These are phyloP conservation scores for Drosophila pseudoobscura DNA, from an alignment of 1,140 invertebrate genomes.

Conservation along the genomic window DNA sequence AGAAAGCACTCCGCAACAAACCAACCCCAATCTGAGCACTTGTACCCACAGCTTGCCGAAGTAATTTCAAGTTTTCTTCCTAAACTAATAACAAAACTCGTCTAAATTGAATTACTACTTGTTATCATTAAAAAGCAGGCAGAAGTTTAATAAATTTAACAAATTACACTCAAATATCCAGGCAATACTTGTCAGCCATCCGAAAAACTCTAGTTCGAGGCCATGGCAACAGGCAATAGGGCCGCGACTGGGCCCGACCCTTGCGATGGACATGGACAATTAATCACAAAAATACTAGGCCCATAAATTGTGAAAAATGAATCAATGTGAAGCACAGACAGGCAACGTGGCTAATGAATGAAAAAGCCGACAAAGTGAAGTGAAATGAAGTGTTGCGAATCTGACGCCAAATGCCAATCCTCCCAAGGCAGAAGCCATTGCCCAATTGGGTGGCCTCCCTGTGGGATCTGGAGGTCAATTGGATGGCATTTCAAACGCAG, in stretches of 20 bases:
- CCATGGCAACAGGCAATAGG: slow-evolving; percentile 18
- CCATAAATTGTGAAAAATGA: slow-evolving; percentile 70
- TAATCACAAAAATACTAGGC: slow-evolving; percentile 61
- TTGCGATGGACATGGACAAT: slow-evolving; percentile 38
- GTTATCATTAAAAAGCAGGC: slow-evolving; percentile 10
- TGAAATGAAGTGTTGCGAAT: slow-evolving; percentile 37
- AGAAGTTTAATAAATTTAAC: slow-evolving; percentile 55
- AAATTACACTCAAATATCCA: slow-evolving; percentile 48
- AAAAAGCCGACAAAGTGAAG: slow-evolving; percentile 41
- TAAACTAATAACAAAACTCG: background rate
- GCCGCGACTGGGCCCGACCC: background rate
- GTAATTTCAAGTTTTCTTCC: slow-evolving; percentile 3
- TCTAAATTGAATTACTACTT: background rate
- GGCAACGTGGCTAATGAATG: slow-evolving; percentile 60
- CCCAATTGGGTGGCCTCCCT: background rate
- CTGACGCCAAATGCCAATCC: slow-evolving; percentile 3
- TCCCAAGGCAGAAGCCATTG: background rate
- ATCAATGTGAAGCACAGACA: slow-evolving; percentile 34
- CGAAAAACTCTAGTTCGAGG: slow-evolving; percentile 20
- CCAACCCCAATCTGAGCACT: too few relatives aligned
- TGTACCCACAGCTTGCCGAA: too few relatives aligned
- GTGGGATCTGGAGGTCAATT: slow-evolving; percentile 1
- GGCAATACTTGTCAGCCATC: slow-evolving; percentile 7
- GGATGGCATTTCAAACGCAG: background rate
- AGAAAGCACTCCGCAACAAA: too few relatives aligned